These are phyloP conservation scores for Anguilla marmorata DNA, from an alignment of 2,797 vertebrate species.

Conservation along the genomic window DNA sequence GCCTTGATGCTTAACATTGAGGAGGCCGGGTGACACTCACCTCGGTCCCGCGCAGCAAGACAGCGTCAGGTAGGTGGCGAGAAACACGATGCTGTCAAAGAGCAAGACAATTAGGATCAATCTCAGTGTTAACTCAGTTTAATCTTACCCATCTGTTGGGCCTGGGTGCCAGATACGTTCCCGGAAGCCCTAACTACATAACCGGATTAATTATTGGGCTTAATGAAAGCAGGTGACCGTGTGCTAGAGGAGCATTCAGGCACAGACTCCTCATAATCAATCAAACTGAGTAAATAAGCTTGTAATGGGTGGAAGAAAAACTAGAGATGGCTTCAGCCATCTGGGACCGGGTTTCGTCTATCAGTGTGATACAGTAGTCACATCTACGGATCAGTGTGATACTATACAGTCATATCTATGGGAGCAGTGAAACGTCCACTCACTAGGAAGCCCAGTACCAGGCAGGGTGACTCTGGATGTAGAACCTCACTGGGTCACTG, in stretches of 20 bases:
- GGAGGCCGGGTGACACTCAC: constrained; percentile 59
- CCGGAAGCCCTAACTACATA: neutral
- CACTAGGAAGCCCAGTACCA: constrained; percentile 92
- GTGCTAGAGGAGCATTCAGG: neutral
- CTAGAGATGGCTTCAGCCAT: neutral
- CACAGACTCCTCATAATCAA: neutral
- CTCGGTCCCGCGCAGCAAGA: constrained; percentile 87
- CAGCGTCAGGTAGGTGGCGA: constrained; percentile 85
- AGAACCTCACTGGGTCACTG: constrained; percentile 84
- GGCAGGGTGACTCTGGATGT: constrained; percentile 83
- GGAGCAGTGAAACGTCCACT: constrained; percentile 58
- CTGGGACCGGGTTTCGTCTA: neutral
- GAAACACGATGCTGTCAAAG: constrained; percentile 80
- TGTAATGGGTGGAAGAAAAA: neutral
- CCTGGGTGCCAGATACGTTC: neutral
- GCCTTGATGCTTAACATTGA: neutral
- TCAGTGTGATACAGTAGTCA: neutral
- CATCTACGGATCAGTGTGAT: too few species aligned
- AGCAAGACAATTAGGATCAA: neutral
- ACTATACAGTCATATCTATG: neutral
- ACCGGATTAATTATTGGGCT: neutral
- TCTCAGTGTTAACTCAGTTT: neutral
- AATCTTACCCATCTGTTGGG: neutral
- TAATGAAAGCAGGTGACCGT: neutral
- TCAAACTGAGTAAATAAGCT: neutral